These are phyloP conservation scores for Cecropterus lyciades DNA, from an alignment of 1,140 invertebrate species.

Conservation along the genomic window DNA sequence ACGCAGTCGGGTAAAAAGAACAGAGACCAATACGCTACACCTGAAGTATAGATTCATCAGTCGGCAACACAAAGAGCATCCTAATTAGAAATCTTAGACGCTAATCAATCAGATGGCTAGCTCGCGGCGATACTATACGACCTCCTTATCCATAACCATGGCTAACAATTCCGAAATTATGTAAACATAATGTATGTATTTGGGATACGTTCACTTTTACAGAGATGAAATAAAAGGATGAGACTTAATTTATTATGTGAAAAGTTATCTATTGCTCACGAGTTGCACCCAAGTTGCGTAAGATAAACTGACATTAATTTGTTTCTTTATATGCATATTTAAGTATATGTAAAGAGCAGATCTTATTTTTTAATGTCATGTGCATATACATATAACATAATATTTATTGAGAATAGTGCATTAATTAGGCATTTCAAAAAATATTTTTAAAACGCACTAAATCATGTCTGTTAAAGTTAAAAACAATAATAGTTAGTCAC, in stretches of 20 bases:
- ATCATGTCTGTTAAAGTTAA: no score
- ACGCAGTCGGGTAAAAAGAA: no score
- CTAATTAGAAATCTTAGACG: conserved; percentile 19
- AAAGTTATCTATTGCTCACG: background rate
- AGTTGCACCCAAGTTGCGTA: background rate
- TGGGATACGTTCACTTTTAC: conserved; percentile 21
- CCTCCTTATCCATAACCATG: conserved; percentile 18
- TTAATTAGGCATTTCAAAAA: no score
- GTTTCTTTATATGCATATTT: no score
- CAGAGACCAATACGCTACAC: conserved; percentile 1
- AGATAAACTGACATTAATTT: no score
- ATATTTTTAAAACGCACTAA: no score
- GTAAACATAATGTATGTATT: conserved; percentile 20
- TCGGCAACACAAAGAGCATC: conserved; percentile 20
- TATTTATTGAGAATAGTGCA: no score
- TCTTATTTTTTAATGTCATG: no score
- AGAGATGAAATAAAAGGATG: conserved; percentile 17
- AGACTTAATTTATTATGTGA: background rate
- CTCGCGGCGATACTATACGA: conserved; percentile 12
- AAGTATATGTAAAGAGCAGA: no score
- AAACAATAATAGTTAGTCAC: no score
- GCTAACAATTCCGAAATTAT: conserved; percentile 18
- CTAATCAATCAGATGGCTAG: conserved; percentile 28
- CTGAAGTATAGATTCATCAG: conserved; percentile 1
- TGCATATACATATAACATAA: no score